These are phyloP conservation scores for Rhagonycha lutea DNA, from an alignment of 2,888 invertebrate species.

Conservation along the genomic window DNA sequence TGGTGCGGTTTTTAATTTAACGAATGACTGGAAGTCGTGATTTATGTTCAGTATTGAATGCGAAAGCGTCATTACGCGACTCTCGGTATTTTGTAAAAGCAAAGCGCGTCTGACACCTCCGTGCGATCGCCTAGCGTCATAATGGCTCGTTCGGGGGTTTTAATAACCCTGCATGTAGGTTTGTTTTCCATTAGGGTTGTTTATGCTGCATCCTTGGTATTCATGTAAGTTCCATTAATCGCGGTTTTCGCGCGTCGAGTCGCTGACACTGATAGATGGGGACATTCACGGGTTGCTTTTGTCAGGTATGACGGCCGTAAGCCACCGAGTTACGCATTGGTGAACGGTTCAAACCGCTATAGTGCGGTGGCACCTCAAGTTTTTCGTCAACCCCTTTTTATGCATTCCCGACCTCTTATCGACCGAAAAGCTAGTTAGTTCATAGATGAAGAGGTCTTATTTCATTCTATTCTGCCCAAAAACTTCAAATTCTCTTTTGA, in stretches of 20 bases:
- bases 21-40: conserved; percentile 42
- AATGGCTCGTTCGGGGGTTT: conserved; percentile 36
- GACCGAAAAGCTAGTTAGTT: conserved; percentile 28
- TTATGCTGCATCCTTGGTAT: conserved; percentile 49
- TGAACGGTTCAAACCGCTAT: conserved; percentile 26
- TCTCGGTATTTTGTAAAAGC: conserved; percentile 33
- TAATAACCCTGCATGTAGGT: conserved; percentile 43
- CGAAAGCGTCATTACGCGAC: conserved; percentile 34
- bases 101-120: conserved; percentile 33
- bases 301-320: conserved; percentile 40
- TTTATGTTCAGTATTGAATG: conserved; percentile 46
- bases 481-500: conserved; percentile 35
- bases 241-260: conserved; percentile 44
- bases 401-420: conserved; percentile 32
- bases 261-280: conserved; percentile 49
- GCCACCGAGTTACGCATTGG: conserved; percentile 26
- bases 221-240: conserved; percentile 52
- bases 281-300: conserved; percentile 40
- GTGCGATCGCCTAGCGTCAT: conserved; percentile 32
- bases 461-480: conserved; percentile 36
- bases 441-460: conserved; percentile 36
- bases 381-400: conserved; percentile 1
- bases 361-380: not conserved
- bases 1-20: conserved; percentile 47
- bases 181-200: conserved; percentile 50